A percentile compares a stretch with the other conserved stretches of the same genome.
phyloP scores from a whole-genome alignment of 2,888 invertebrate genomes.

The Leptopterna dolabrata region DNA sequence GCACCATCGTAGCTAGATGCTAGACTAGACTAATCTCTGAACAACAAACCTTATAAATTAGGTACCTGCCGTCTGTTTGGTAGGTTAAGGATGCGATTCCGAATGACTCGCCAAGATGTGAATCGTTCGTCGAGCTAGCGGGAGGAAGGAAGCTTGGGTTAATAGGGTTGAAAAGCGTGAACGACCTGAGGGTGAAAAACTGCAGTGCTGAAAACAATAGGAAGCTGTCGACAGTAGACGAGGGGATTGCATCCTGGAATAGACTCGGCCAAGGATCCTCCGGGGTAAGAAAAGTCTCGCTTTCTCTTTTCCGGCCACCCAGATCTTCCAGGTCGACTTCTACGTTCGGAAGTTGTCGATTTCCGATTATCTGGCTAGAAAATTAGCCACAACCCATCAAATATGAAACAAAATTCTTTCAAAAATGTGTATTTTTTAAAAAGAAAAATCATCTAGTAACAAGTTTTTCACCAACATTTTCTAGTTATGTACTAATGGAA shows the following conservation, averaged over 20 bases:
- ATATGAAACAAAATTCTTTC: background rate
- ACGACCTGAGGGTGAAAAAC: background rate
- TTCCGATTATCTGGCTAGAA: too few relatives aligned
- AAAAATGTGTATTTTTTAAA: too few relatives aligned
- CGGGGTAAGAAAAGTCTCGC: background rate
- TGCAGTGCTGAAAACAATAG: background rate
- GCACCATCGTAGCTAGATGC: too few relatives aligned
- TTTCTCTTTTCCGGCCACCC: background rate
- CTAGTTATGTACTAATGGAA: too few relatives aligned
- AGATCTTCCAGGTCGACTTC: background rate
- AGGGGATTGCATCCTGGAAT: slow-evolving; percentile 12
- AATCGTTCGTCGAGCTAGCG: background rate
- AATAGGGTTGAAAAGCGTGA: background rate
- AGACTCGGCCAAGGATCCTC: slow-evolving; percentile 21
- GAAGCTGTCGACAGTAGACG: background rate
- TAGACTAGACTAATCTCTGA: too few relatives aligned
- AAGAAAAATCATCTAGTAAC: too few relatives aligned
- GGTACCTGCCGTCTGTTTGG: too few relatives aligned
- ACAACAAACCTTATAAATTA: too few relatives aligned
- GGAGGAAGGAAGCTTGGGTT: background rate
- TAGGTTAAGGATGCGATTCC: too few relatives aligned
- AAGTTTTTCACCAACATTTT: too few relatives aligned
- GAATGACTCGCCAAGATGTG: background rate
- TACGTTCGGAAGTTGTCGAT: too few relatives aligned
- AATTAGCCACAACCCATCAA: background rate